Evolutionary conservation across 2,113 vertebrate genomes (phyloP), one percentile per base, ranked within the genome.

Genomic region (Uria lomvia): DNA sequence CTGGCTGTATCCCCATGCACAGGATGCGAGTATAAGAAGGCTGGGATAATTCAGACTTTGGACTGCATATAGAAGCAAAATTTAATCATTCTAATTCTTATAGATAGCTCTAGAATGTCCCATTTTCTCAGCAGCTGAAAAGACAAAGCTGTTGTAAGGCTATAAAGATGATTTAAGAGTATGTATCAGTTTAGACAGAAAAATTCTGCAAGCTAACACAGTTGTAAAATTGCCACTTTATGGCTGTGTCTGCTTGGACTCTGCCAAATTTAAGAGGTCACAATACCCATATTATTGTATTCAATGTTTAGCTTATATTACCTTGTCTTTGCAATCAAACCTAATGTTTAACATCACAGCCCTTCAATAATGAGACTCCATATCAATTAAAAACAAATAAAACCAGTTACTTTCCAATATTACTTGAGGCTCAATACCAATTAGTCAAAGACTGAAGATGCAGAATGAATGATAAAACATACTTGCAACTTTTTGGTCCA

Each of bases 171-270:
- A 97, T 85, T 97, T 94, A 96, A 86, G 82, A 45, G 55, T 40
- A 92, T 9, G 42, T 80, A 92, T 94, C 82, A 81, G 50, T 94
- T 95, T 62, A 87, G 81, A 91, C 65, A 76, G 23, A 84, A 92
- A 93, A 94, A 96, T 90, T 88, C 78, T 90, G 91, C 81, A 92
- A 95, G 90, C 87, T 95, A 94, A 97, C 94, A 94, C 82, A 92
- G 94, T 92, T 94, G 75, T 95, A 97, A 96, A 97, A 96, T 91
- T 85, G 81, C 71, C 84, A 76, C 87, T 96, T 97, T 94, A 95
- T 66, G 59, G 84, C 74, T 67, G 71, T 58, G 71, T 87, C 77
- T 94, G 67, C 92, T 89, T 94, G 83, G 88, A 75, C 86, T 79
- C 92, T 30, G 55, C 58, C 86, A 90, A 94, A 95, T 94, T 75